Base-by-base conservation (phyloP, 2,113 vertebrate species). In the Acanthochromis polyacanthus region DNA sequence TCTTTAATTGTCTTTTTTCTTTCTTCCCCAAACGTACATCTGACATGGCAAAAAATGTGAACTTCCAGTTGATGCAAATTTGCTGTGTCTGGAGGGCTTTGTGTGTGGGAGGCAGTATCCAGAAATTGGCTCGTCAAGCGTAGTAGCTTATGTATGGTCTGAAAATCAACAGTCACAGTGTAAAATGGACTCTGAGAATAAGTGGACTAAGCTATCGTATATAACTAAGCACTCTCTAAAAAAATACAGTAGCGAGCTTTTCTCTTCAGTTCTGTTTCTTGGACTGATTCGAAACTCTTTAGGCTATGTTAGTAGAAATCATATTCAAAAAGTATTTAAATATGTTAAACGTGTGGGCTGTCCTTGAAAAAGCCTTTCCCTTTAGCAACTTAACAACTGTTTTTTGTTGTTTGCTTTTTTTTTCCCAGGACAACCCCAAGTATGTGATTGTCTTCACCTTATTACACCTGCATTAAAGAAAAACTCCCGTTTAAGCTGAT, bases 201-300 rank as follows among this genome's bases (percentile, higher is more conserved):
- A 73, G 65, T 70, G 72, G 46, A 71, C 73, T 75, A 36, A 36
- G 83, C 74, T 60, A 80, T 80, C 45, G 30, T 71, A 78, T 63
- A 85, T 70, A 78, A 80, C 73, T 75, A 71, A 86, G 66, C 72
- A 51, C 85, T 91, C 81, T 90, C 82, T 93, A 91, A 83, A 93
- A 93, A 93, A 92, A 93, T 92, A 93, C 88, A 88, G 80, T 78
- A 68, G 73, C 86, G 82, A 89, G 80, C 77, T 85, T 82, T 88
- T 86, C 50, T 92, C 73, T 81, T 59, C 43, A 72, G 71, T n/a
- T 56, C 43, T 63, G 63, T 72, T 60, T 62, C 40, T 65, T 61
- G 32, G 50, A 84, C 62, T 56, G 48, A 67, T 79, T 78, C 67
- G 25, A 84, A 88, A 75, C 22, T 73, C 51, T 86, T 83, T 63